Base-by-base conservation (phyloP, 2,888 invertebrate species). In the Lymantria monacha region DNA sequence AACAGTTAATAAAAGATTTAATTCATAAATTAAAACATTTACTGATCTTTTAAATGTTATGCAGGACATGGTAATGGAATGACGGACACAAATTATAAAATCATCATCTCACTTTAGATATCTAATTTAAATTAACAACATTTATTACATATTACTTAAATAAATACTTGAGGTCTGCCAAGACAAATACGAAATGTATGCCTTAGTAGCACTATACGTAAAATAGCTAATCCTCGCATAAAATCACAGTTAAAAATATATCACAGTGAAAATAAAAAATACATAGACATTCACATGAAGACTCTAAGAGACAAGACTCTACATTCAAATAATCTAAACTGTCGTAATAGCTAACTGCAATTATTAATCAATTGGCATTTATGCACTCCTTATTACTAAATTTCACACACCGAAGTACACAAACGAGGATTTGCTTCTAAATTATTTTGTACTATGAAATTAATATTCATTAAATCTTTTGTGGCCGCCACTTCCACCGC, bases 401-500 rank as follows among this genome's bases (percentile, higher is more conserved):
- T 65, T 77, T 68, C 81, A 81, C 81, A 79, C 42, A 37, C 33
- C 33, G 81, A 76, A 78, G 74, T 81, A 80, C 76, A 78, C 76
- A 72, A 79, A 81, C 74, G 85, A 88, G 85, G 86, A 88, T 87
- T 86, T 66, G 78, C 82, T 79, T 70, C 69, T 73, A 66, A 42
- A 45, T 45, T 49, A 42, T 61, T 57, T 70, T 66, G 69, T 66
- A 69, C 70, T 64, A 50, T 71, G 66, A 72, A 60, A 60, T 84
- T 79, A 89, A 81, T 91, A 90, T 53, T 86, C 85, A 68, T 84
- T 81, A 71, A 91, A 91, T 82, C 84, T 76, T 69, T 85, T 85
- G 70, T 91, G 91, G 59, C 84, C 85, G 15, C 41, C 41, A 41
- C 14, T 41, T 46, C 81, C 79, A 30, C 80, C 80, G 47, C 87